Percentiles rank a stretch among this genome's conserved stretches.
Evolutionary conservation across 2,797 vertebrate genomes (phyloP).

Genomic region (Eulemur mongoz): DNA sequence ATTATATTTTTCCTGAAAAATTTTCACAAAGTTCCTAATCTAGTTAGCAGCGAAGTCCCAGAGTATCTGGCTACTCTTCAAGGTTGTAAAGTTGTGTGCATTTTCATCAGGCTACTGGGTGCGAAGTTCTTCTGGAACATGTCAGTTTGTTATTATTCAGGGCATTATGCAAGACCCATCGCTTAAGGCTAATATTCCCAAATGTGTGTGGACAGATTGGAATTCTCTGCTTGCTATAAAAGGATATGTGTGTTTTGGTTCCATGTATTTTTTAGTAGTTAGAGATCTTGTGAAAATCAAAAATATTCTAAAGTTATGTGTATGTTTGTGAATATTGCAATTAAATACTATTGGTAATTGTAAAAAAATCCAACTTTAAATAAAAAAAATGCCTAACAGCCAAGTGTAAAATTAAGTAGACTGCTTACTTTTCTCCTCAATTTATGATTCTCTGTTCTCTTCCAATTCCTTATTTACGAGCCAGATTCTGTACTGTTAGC

Average conservation of each 20-base stretch:
- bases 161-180: background rate
- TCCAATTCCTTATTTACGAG: slow-evolving; percentile 52
- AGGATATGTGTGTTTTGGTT: background rate
- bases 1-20: background rate
- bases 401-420: slow-evolving; percentile 40
- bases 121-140: background rate
- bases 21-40: background rate
- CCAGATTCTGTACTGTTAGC: background rate
- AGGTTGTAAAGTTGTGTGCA: background rate
- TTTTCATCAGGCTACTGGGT: background rate
- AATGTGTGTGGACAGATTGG: background rate
- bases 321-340: background rate
- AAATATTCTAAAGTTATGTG: background rate
- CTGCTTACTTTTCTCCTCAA: slow-evolving; percentile 42
- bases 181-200: background rate
- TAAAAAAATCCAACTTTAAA: background rate
- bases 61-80: slow-evolving; percentile 26
- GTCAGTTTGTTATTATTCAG: slow-evolving; percentile 62
- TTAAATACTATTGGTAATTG: background rate
- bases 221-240: background rate
- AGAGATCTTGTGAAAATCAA: background rate
- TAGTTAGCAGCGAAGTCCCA: background rate
- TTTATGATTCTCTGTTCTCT: background rate
- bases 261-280: background rate
- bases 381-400: background rate